These are phyloP conservation scores for Labeo calbasu DNA, from an alignment of 2,797 vertebrate genomes.

Conservation along the genomic window DNA sequence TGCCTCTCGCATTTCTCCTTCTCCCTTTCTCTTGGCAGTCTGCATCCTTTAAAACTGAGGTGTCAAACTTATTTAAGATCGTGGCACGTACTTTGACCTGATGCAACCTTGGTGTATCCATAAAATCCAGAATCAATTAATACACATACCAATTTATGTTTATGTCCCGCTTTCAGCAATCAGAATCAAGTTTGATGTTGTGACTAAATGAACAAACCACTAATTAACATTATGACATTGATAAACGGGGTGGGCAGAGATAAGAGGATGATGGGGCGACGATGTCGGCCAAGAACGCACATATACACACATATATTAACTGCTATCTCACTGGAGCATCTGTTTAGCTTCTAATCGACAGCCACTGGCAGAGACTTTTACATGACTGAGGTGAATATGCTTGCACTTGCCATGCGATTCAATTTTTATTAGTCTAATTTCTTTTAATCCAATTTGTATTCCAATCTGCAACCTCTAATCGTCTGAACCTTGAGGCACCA, in stretches of 20 bases:
- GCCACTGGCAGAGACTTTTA: conserved; percentile 76
- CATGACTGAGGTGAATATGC: conserved; percentile 68
- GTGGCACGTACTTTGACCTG: background rate
- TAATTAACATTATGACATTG: conserved; percentile 96
- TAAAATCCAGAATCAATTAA: background rate
- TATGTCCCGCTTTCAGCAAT: conserved; percentile 45
- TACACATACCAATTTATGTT: background rate
- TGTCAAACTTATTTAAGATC: conserved; percentile 22
- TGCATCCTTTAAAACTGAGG: conserved; percentile 16
- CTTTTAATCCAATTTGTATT: conserved; percentile 99
- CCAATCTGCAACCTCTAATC: conserved; percentile 97
- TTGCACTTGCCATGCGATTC: conserved; percentile 87
- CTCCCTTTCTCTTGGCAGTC: background rate
- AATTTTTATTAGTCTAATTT: conserved; percentile 99
- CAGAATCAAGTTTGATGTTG: conserved; percentile 77
- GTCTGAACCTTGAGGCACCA: conserved; percentile 97
- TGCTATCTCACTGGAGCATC: conserved; percentile 97
- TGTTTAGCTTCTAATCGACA: conserved; percentile 90
- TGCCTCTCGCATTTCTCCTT: background rate
- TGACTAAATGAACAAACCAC: conserved; percentile 94
- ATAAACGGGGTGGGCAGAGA: conserved; percentile 90
- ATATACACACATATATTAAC: conserved; percentile 90
- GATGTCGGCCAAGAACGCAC: conserved; percentile 80
- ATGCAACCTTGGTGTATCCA: background rate
- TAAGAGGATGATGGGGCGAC: conserved; percentile 85